phyloP scores from a whole-genome alignment of 2,113 vertebrate genomes.

The Chaetops frenatus region DNA sequence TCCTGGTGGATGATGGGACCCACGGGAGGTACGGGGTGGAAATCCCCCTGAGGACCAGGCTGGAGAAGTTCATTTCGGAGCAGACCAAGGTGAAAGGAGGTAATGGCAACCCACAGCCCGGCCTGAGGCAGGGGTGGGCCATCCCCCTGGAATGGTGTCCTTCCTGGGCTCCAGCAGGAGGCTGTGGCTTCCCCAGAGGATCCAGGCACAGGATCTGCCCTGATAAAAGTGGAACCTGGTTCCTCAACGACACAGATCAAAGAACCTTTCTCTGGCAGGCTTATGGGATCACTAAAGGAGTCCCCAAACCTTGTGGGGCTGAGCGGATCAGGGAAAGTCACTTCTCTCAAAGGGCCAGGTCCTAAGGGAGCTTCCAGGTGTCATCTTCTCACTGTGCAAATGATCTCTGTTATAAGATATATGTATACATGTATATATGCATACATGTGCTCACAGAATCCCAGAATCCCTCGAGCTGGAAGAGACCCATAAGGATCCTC shows the following conservation, averaged over 20 bases:
- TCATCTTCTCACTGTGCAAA: neutral
- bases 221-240: neutral
- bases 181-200: neutral
- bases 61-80: slow-evolving; percentile 88
- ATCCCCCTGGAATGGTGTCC: neutral
- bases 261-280: neutral
- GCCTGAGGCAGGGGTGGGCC: neutral
- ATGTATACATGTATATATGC: accelerated
- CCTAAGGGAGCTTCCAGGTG: neutral
- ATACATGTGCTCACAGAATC: too few relatives aligned
- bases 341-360: neutral
- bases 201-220: neutral
- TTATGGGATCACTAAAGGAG: neutral
- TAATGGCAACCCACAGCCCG: neutral
- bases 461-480: neutral
- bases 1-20: slow-evolving; percentile 92
- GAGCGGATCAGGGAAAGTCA: neutral
- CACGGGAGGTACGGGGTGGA: slow-evolving; percentile 83
- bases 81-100: slow-evolving; percentile 78
- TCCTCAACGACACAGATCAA: neutral
- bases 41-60: slow-evolving; percentile 79
- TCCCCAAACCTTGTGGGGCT: neutral
- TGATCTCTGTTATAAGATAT: neutral
- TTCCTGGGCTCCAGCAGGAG: neutral
- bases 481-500: neutral